Evolutionary conservation across 2,113 vertebrate genomes (phyloP).

Genomic region (Natator depressus): DNA sequence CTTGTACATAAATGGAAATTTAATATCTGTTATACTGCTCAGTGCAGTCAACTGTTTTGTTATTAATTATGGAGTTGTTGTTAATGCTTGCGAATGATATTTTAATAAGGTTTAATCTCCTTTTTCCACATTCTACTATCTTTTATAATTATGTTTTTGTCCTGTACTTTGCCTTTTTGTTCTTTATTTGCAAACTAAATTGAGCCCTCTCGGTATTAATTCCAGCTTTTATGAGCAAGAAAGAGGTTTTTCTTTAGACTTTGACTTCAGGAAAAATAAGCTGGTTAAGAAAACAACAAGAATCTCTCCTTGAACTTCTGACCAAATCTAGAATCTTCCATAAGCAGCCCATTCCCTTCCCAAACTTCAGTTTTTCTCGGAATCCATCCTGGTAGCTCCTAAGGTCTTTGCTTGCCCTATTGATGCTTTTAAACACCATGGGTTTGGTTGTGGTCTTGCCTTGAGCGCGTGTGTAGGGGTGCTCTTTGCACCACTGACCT

Average conservation of each 20-base stretch:
- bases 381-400: neutral
- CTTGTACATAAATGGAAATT: constrained; percentile 68
- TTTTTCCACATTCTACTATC: constrained; percentile 47
- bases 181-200: constrained; percentile 15
- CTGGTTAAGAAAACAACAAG: neutral
- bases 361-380: neutral
- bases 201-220: neutral
- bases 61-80: constrained; percentile 73
- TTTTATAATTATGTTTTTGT: constrained; percentile 59
- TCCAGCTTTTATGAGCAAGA: neutral
- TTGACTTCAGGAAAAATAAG: neutral
- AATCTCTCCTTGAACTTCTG: neutral
- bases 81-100: constrained; percentile 67
- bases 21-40: constrained; percentile 67
- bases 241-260: neutral
- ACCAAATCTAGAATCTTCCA: neutral
- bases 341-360: neutral
- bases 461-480: neutral
- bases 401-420: neutral
- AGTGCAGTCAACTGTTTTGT: constrained; percentile 71
- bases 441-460: neutral
- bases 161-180: constrained; percentile 39
- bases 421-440: neutral
- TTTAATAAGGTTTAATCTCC: constrained; percentile 73
- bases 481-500: neutral